Percentiles rank a stretch among this genome's conserved stretches.
These are phyloP conservation scores for Centropristis striata DNA, from an alignment of 2,113 vertebrate genomes.

Conservation along the genomic window DNA sequence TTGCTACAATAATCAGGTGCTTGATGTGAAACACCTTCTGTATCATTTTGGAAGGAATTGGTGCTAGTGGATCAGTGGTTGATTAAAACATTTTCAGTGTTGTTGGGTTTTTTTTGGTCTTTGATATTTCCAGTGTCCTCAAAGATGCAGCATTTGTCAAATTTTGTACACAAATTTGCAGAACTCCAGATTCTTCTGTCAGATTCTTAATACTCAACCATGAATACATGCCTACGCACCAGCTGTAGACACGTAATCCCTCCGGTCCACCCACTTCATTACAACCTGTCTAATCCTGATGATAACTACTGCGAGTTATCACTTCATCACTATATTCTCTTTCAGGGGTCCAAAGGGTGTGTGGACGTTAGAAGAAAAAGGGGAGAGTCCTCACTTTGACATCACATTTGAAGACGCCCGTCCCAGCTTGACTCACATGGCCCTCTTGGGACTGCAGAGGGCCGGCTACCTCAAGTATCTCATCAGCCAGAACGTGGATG, in stretches of 20 bases:
- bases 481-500: constrained; percentile 98
- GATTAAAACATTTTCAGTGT: too few species aligned
- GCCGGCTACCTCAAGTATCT: constrained; percentile 93
- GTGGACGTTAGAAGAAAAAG: constrained; percentile 96
- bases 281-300: neutral
- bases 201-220: neutral
- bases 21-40: too few species aligned
- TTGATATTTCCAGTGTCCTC: neutral
- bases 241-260: neutral
- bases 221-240: neutral
- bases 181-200: neutral
- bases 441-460: constrained; percentile 92
- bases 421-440: constrained; percentile 95
- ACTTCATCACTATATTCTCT: neutral
- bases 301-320: neutral
- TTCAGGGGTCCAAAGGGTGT: constrained; percentile 97
- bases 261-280: neutral
- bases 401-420: constrained; percentile 95
- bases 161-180: neutral
- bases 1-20: too few species aligned
- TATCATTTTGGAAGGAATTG: too few species aligned
- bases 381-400: constrained; percentile 93
- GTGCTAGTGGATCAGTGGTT: too few species aligned
- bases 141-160: neutral
- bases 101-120: neutral